phyloP scores from a whole-genome alignment of 2,113 vertebrate genomes.

The Silurus asotus region DNA sequence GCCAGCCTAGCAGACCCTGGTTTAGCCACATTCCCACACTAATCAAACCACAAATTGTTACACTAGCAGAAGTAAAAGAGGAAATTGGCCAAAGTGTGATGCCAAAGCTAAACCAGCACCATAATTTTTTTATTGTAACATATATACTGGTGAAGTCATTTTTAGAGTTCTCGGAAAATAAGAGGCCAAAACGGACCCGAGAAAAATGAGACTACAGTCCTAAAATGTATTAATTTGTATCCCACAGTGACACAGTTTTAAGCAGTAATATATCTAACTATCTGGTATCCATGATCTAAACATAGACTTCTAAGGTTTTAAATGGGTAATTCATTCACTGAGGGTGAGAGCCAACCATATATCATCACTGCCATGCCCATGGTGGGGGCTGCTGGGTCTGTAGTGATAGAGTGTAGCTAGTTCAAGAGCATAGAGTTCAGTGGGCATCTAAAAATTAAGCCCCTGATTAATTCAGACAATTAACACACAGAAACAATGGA shows the following conservation, averaged over 20 bases:
- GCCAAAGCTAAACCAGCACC: conserved; percentile 61
- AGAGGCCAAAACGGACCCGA: neutral
- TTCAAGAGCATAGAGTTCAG: conserved; percentile 14
- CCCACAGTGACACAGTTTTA: conserved; percentile 37
- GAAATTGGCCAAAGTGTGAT: conserved; percentile 74
- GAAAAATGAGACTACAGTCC: conserved; percentile 9
- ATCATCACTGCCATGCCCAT: conserved; percentile 34
- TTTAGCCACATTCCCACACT: conserved; percentile 74
- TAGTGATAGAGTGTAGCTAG: conserved; percentile 28
- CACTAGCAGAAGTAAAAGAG: conserved; percentile 70
- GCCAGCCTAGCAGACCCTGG: conserved; percentile 33
- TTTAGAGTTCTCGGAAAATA: neutral
- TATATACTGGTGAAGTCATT: neutral
- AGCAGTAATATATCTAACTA: conserved; percentile 40
- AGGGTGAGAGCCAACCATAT: conserved; percentile 32
- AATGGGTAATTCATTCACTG: conserved; percentile 46
- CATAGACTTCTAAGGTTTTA: conserved; percentile 36
- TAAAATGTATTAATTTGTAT: conserved; percentile 34
- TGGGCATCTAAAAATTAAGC: conserved; percentile 41
- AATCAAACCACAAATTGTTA: conserved; percentile 77
- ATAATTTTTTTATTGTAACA: conserved; percentile 59
- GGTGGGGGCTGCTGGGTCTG: conserved; percentile 19
- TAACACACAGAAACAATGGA: conserved; percentile 1
- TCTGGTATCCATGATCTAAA: conserved; percentile 35
- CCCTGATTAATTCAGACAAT: conserved; percentile 33